These are phyloP conservation scores for Orycteropus afer DNA, from an alignment of 2,113 vertebrate species.

Conservation along the genomic window DNA sequence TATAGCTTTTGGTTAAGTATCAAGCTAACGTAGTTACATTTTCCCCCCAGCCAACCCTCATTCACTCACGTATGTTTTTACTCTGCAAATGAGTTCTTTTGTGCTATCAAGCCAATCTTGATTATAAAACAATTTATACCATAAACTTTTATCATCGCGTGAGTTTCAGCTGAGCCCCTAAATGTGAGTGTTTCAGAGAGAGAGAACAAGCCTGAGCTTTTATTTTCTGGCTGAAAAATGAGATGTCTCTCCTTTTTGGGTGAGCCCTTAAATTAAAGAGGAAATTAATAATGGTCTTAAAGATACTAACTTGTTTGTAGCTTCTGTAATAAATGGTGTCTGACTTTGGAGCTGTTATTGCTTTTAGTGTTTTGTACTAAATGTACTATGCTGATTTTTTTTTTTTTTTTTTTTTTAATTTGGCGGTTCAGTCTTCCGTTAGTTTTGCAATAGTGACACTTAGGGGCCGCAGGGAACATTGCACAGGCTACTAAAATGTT, in stretches of 20 bases:
- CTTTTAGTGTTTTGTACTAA: conserved; percentile 55
- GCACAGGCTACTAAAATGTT: neutral
- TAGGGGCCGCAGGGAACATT: neutral
- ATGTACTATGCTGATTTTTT: neutral
- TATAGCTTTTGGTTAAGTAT: conserved; percentile 60
- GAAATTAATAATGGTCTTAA: conserved; percentile 80
- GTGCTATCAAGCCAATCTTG: neutral
- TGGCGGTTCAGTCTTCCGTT: neutral
- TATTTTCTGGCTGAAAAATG: conserved; percentile 25
- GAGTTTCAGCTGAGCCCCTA: neutral
- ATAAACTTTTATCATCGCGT: conserved; percentile 15
- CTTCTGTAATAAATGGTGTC: conserved; percentile 79
- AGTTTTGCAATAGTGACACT: conserved; percentile 73
- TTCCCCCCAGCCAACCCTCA: neutral
- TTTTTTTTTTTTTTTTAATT: neutral
- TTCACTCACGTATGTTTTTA: conserved; percentile 52
- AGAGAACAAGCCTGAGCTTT: neutral
- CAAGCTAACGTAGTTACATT: conserved; percentile 41
- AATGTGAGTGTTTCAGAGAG: conserved; percentile 46
- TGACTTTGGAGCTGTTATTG: conserved; percentile 73
- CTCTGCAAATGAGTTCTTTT: conserved; percentile 49
- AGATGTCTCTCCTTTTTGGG: conserved; percentile 13
- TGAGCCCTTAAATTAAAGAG: conserved; percentile 75
- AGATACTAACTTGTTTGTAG: conserved; percentile 80
- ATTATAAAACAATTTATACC: neutral